Conservation (phyloP, 53 echinoderm and acorn worm genomes). For the Temnopleurus reevesii region DNA sequence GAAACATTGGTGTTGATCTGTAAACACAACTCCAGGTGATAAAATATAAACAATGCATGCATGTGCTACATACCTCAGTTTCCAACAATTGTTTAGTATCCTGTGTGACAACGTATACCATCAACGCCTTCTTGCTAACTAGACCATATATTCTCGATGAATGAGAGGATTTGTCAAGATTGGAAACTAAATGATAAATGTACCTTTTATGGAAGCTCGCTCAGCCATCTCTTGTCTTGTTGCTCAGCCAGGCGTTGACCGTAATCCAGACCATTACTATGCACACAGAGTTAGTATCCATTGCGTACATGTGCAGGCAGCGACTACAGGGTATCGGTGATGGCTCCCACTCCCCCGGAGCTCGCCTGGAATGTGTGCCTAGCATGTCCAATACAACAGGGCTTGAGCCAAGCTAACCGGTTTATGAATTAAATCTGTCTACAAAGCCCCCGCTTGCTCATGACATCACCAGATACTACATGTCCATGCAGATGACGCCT, state of each 20-base stretch:
- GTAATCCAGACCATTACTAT: background rate
- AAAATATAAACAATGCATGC: too few species aligned
- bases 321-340: background rate
- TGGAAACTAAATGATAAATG: conserved; percentile 13
- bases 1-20: too few species aligned
- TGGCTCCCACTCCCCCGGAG: background rate
- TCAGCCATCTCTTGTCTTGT: background rate
- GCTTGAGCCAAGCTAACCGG: background rate
- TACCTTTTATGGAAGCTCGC: conserved; percentile 6
- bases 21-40: too few species aligned
- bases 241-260: background rate
- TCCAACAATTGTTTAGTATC: too few species aligned
- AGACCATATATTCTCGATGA: background rate
- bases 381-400: background rate
- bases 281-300: background rate
- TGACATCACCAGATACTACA: conserved; percentile 28
- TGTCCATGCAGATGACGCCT: too few species aligned
- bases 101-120: background rate
- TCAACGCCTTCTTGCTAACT: background rate
- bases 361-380: background rate
- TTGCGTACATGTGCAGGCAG: background rate
- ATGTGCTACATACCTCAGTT: too few species aligned
- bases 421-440: conserved; percentile 37
- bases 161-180: background rate
- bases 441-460: background rate